Percentiles rank a stretch among this genome's conserved stretches.
These are phyloP conservation scores for Pachypeltis micranthus DNA, from an alignment of 1,140 invertebrate genomes.

Conservation along the genomic window DNA sequence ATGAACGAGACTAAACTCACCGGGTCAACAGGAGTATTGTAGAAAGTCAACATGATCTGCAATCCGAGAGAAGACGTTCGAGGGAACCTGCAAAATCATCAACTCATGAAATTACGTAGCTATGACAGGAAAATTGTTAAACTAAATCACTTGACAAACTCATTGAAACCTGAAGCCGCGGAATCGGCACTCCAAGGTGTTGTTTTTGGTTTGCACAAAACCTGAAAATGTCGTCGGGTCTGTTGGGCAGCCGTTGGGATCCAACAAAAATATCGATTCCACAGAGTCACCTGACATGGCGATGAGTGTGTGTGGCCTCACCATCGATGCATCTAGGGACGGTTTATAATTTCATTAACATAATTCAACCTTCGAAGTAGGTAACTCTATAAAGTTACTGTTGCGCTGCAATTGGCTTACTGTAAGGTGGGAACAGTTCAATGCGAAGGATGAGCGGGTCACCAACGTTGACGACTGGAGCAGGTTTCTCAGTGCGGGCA, in stretches of 20 bases:
- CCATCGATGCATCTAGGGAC: neutral
- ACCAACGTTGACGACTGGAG: neutral
- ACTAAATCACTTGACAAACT: too few relatives aligned
- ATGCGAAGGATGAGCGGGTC: neutral
- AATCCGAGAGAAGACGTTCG: neutral
- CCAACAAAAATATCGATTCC: neutral
- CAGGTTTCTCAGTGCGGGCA: neutral
- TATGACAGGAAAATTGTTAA: neutral
- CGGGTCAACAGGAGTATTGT: neutral
- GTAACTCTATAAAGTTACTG: too few relatives aligned
- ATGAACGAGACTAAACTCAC: too few relatives aligned
- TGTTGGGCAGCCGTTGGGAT: neutral
- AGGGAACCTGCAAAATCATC: neutral
- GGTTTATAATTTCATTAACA: too few relatives aligned
- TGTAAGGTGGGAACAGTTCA: neutral
- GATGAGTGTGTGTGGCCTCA: neutral
- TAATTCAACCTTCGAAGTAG: too few relatives aligned
- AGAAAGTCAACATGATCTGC: neutral
- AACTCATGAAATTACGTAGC: too few relatives aligned
- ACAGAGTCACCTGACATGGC: neutral
- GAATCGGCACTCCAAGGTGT: neutral
- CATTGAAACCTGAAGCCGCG: neutral
- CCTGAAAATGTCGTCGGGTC: neutral
- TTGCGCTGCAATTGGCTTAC: too few relatives aligned
- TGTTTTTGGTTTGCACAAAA: neutral